Evolutionary conservation across 2,113 vertebrate species (phyloP), one percentile per base, ranked within the genome.

Genomic region (Sus scrofa): DNA sequence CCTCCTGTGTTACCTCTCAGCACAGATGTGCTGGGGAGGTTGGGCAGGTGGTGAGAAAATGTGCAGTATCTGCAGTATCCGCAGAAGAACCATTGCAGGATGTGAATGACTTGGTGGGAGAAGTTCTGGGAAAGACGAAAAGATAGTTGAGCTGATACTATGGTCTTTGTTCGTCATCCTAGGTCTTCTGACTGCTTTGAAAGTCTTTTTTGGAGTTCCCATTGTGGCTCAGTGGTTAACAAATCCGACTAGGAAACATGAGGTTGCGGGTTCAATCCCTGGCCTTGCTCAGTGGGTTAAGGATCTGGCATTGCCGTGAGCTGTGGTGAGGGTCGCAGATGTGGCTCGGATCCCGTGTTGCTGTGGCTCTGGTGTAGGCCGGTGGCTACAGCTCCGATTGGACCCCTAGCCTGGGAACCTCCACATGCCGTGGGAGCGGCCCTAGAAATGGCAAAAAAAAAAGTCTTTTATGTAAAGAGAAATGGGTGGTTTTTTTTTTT

Each of bases 381-480:
- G n/a, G n/a, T n/a, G n/a, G n/a, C n/a, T n/a, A n/a, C n/a, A n/a
- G n/a, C n/a, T n/a, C n/a, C n/a, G n/a, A n/a, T n/a, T n/a, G n/a
- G n/a, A n/a, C n/a, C n/a, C n/a, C n/a, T n/a, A n/a, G n/a, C n/a
- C n/a, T n/a, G n/a, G n/a, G n/a, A n/a, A n/a, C n/a, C n/a, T n/a
- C n/a, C n/a, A n/a, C n/a, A n/a, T n/a, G n/a, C n/a, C n/a, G n/a
- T n/a, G n/a, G n/a, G n/a, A n/a, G n/a, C n/a, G n/a, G n/a, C n/a
- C n/a, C n/a, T n/a, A n/a, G n/a, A n/a, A n/a, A n/a, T n/a, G n/a
- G n/a, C n/a, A n/a, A n/a, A n/a, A n/a, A n/a, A n/a, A n/a, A 92
- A 96, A 79, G 30, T 27, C 34, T 92, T 78, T 91, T 74, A 37
- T 37, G 8, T 89, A 67, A 37, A 85, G 70, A 92, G 54, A 95